Conservation (phyloP, 2,888 invertebrate genomes). For the Nasonia oneida region DNA sequence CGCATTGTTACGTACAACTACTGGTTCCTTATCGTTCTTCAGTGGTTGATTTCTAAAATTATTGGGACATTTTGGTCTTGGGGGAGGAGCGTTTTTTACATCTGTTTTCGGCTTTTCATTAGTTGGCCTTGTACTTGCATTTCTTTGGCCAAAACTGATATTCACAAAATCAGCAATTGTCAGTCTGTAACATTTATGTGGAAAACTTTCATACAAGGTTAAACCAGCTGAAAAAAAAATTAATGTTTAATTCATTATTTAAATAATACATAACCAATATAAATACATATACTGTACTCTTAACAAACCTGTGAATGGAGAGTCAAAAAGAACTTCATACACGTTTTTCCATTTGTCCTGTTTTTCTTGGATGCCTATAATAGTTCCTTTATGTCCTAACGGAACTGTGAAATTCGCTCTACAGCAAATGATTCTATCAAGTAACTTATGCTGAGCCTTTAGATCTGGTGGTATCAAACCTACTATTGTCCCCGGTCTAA, state of each 20-base stretch:
- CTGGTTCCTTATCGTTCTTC: not conserved
- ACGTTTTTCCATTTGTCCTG: conserved; percentile 83
- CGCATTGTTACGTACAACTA: not conserved
- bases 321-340: conserved; percentile 91
- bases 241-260: not conserved
- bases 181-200: conserved; percentile 81
- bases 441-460: conserved; percentile 84
- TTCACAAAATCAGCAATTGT: conserved; percentile 82
- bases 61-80: not conserved
- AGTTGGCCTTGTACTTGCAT: conserved; percentile 62
- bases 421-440: conserved; percentile 92
- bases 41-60: not conserved
- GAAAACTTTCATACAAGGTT: conserved; percentile 79
- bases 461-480: conserved; percentile 85
- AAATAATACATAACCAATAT: not conserved
- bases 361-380: conserved; percentile 84
- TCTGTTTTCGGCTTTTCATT: not conserved
- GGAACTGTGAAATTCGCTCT: conserved; percentile 89
- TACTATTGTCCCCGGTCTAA: conserved; percentile 82
- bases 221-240: conserved; percentile 81
- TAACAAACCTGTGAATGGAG: conserved; percentile 81
- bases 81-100: not conserved
- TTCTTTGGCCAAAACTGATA: conserved; percentile 81
- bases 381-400: conserved; percentile 90
- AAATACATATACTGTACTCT: too few species aligned